phyloP scores from a whole-genome alignment of 2,888 invertebrate genomes.

The Tipula vernalis region DNA sequence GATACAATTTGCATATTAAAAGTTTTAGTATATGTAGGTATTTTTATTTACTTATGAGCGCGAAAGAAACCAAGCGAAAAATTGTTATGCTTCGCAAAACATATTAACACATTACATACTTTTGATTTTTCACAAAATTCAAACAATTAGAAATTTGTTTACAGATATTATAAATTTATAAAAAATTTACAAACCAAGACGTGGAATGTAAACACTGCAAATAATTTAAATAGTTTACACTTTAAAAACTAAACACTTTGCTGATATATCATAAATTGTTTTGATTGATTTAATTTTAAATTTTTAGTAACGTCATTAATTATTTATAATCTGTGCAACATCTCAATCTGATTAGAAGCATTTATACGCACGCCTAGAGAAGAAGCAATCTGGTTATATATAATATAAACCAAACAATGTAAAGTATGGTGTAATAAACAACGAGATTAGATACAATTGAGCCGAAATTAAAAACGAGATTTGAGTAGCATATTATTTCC shows the following conservation, averaged over 20 bases:
- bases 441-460: too few species aligned
- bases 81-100: not conserved
- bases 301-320: too few species aligned
- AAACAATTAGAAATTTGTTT: not conserved
- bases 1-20: not conserved
- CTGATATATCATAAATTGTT: not conserved
- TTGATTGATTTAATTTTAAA: not conserved
- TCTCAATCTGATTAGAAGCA: too few species aligned
- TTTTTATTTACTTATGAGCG: not conserved
- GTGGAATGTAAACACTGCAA: not conserved
- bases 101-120: not conserved
- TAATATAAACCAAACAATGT: too few species aligned
- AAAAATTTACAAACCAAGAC: not conserved
- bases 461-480: too few species aligned
- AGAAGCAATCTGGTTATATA: too few species aligned
- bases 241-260: not conserved
- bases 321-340: too few species aligned
- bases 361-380: too few species aligned
- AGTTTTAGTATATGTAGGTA: not conserved
- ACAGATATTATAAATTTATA: not conserved
- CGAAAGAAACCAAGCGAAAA: not conserved
- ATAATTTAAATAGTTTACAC: not conserved
- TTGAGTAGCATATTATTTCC: too few species aligned
- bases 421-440: too few species aligned
- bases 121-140: not conserved